Base-by-base conservation (phyloP, 2,797 vertebrate genomes). In the Melanotaenia pygmaea region DNA sequence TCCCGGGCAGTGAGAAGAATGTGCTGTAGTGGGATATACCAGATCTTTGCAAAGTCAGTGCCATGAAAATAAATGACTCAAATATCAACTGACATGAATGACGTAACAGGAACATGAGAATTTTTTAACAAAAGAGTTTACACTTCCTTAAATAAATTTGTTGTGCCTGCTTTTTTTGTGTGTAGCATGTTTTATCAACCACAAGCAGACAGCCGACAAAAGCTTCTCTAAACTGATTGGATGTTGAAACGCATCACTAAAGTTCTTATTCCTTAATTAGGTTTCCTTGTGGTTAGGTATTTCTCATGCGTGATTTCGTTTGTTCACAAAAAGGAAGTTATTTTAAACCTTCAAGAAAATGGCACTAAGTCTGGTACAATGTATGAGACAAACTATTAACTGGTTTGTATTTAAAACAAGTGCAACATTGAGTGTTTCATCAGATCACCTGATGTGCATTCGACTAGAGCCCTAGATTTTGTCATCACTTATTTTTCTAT, bases 11-110 rank as follows among this genome's bases (percentile, higher is more conserved):
- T 47, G 45, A 47, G 45, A 47, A 47, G 45, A 20, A 47, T 47
- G 18, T 47, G n/a, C 45, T 40, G 59, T 32, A 37, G 18, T 67
- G 64, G 54, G 74, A 59, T 67, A 54, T 32, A 40, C 45, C 18
- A 22, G 20, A 45, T 57, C 53, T 51, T 26, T 68, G 57, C 77
- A 45, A 59, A 50, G 60, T 69, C 66, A 66, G 2, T 13, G 35
- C n/a, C 32, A 18, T 9, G 3, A 56, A 26, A 22, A 53, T 58
- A 4, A 59, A 56, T 43, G 4, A 28, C 28, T 51, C 28, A 35
- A 16, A 1, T 30, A 43, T 47, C 8, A 6, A 22, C n/a, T 67
- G 24, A 1, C 34, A 28, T 5, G n/a, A 70, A 70, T 51, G 14
- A 60, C 26, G 34, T 45, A 16, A 20, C 22, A 8, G 13, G 16